Evolutionary conservation across 2,888 invertebrate species (phyloP).

Genomic region (Horisme vitalbata): DNA sequence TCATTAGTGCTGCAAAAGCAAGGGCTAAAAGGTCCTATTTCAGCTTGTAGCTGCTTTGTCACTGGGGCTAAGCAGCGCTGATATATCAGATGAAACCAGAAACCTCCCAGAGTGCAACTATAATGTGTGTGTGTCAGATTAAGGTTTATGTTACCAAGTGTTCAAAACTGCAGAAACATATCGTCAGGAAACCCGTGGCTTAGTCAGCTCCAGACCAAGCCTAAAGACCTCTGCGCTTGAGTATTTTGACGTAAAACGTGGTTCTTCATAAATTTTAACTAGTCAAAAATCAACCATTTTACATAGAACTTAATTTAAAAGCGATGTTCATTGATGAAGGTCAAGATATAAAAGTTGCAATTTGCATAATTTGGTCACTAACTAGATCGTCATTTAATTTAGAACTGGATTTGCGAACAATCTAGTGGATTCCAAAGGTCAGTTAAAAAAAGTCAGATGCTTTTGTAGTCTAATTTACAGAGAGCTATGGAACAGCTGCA

Average conservation of each 20-base stretch:
- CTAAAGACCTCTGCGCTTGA: not conserved
- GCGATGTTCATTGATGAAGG: conserved; percentile 1
- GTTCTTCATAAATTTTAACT: not conserved
- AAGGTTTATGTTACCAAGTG: too few relatives aligned
- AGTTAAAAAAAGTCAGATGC: not conserved
- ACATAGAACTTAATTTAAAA: conserved; percentile 4
- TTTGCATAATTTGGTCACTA: conserved; percentile 3
- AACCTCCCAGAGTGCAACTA: too few relatives aligned
- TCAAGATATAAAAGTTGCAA: conserved; percentile 2
- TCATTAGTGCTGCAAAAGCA: too few relatives aligned
- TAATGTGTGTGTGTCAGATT: too few relatives aligned
- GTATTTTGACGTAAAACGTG: not conserved
- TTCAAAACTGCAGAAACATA: too few relatives aligned
- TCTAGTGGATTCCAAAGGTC: not conserved
- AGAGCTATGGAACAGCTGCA: not conserved
- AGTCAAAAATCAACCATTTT: not conserved
- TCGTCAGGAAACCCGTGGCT: too few relatives aligned
- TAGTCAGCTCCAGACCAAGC: too few relatives aligned
- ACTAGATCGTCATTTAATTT: not conserved
- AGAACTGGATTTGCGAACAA: conserved; percentile 1
- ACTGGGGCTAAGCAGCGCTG: too few relatives aligned
- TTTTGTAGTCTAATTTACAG: not conserved
- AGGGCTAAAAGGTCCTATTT: too few relatives aligned
- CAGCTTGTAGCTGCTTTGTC: too few relatives aligned
- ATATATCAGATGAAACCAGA: too few relatives aligned